Conservation (phyloP, 2,113 vertebrate species). For the Mus musculus region DNA sequence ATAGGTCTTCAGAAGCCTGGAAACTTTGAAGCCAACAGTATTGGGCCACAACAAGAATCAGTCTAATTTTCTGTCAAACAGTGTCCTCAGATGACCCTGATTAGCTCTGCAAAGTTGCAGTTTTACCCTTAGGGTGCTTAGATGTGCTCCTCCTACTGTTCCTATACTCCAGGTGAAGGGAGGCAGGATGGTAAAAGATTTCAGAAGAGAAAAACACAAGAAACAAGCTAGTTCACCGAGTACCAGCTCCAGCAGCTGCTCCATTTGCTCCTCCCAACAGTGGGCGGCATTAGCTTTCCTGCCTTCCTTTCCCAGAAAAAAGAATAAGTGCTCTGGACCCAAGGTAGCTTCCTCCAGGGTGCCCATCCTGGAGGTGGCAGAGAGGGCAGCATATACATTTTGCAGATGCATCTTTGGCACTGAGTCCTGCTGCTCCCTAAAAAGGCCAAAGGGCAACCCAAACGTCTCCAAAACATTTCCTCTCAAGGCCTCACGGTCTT, state of each 20-base stretch:
- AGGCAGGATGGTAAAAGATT: neutral
- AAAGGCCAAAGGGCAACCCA: neutral
- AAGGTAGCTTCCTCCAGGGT: neutral
- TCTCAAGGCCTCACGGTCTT: neutral
- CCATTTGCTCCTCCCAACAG: neutral
- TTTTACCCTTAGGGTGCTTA: neutral
- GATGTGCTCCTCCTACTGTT: neutral
- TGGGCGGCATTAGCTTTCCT: neutral
- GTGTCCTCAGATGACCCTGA: neutral
- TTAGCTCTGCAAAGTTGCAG: neutral
- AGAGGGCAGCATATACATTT: neutral
- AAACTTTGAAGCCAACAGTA: neutral
- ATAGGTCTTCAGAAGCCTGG: neutral
- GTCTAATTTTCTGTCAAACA: neutral
- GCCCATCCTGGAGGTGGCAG: neutral
- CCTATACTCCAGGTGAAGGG: neutral
- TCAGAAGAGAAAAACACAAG: neutral
- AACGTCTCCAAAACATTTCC: neutral
- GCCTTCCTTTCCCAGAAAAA: neutral
- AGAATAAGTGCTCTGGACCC: neutral
- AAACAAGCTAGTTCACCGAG: neutral
- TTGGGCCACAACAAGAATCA: neutral
- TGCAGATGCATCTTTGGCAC: neutral
- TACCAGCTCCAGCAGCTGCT: neutral
- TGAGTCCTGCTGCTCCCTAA: neutral